Base-by-base conservation (phyloP, 2,888 invertebrate genomes). In the Toxonevra muliebris region DNA sequence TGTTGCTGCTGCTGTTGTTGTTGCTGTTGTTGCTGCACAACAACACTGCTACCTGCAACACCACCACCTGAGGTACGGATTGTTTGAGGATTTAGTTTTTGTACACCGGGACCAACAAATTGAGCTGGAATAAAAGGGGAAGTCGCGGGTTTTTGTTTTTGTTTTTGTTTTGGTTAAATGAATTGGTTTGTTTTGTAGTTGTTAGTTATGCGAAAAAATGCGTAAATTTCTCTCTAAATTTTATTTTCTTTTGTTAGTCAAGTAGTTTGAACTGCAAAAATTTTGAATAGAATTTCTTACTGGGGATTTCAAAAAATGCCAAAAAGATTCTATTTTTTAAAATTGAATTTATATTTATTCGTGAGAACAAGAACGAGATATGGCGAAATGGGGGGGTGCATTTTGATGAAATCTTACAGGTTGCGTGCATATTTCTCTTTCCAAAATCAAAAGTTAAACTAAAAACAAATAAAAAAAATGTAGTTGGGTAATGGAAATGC, bases 81-180 rank as follows among this genome's bases (percentile, higher is more conserved):
- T 77, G 84, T 78, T 78, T 84, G 82, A 74, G 84, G 79, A 80
- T 82, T 85, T 71, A 85, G 73, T 77, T 87, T 89, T 83, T 91
- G 91, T 81, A 91, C 89, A 70, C 90, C 88, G 73, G 90, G 87
- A 66, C 89, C 86, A 86, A 91, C 89, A 78, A 91, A 85, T 85
- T 91, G 86, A 80, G 86, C 86, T 86, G 80, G 65, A 81, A 82
- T 72, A 70, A 79, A 74, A 79, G 78, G 79, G 79, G 71, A 80
- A 70, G 70, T 68, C 77, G 77, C 75, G 77, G 79, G 79, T 74
- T 72, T 74, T 73, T 68, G 69, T 70, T 72, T 71, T 69, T 71
- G 71, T 76, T 77, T 76, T 66, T 72, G 75, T 76, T 40, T 76
- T 76, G 80, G 79, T 79, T 78, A 75, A 77, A 79, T 79, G 79